Percentiles rank a stretch among this genome's conserved stretches.
These are phyloP conservation scores for Encarsia formosa DNA, from an alignment of 2,888 invertebrate species.

Conservation along the genomic window DNA sequence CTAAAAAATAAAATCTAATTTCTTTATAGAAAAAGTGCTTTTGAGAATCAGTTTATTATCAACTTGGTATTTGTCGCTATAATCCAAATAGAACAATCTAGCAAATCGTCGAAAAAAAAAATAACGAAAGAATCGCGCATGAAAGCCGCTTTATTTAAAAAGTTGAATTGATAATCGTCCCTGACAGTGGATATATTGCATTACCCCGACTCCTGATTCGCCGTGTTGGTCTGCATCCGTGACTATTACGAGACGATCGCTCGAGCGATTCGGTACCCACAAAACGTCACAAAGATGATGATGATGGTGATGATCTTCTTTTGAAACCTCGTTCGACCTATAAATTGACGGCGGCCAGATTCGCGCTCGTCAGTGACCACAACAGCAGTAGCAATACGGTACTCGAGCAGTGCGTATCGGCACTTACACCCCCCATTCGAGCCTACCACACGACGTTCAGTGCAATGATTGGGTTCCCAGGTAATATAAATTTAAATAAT, in stretches of 20 bases:
- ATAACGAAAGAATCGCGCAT: too few relatives aligned
- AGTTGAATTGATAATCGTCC: neutral
- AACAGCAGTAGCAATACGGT: slow-evolving; percentile 19
- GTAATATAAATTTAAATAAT: slow-evolving; percentile 8
- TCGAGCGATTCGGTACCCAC: neutral
- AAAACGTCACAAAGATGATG: neutral
- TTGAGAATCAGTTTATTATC: too few relatives aligned
- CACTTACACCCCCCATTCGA: too few relatives aligned
- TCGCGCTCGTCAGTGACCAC: slow-evolving; percentile 14
- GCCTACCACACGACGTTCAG: slow-evolving; percentile 17
- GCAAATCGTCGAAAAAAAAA: too few relatives aligned
- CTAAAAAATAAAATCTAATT: too few relatives aligned
- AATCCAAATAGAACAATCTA: too few relatives aligned
- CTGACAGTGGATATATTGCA: neutral
- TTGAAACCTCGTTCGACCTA: slow-evolving; percentile 22
- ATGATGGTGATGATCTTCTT: slow-evolving; percentile 7
- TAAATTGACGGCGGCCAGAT: slow-evolving; percentile 21
- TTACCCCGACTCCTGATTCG: neutral
- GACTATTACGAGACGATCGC: neutral
- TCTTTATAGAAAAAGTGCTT: too few relatives aligned
- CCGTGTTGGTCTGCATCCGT: too few relatives aligned
- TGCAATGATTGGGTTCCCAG: slow-evolving; percentile 20
- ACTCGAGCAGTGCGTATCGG: slow-evolving; percentile 4
- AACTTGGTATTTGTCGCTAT: too few relatives aligned
- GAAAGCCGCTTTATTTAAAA: too few relatives aligned